A percentile compares a stretch with the other conserved stretches of the same genome.
Conservation (phyloP, 2,888 invertebrate species). For the Lepidonotus clava region DNA sequence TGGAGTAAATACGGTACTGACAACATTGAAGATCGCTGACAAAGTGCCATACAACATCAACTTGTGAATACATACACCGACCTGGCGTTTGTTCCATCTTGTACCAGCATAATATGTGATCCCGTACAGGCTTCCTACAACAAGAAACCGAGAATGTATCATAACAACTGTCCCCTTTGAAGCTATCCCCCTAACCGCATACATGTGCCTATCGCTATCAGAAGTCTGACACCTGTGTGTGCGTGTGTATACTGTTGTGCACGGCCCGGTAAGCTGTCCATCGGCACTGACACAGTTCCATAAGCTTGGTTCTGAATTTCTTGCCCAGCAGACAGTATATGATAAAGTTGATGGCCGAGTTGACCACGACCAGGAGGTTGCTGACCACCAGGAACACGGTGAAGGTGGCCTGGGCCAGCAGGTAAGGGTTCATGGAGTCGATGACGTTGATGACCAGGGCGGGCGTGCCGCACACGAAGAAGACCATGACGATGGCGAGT, state of each 20-base stretch:
- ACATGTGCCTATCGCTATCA: not conserved
- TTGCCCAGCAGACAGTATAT: constrained; percentile 67
- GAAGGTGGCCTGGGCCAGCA: constrained; percentile 39
- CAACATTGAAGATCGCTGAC: not conserved
- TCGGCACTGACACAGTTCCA: constrained; percentile 60
- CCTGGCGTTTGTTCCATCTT: not conserved
- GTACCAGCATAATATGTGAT: too few species aligned
- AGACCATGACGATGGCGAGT: constrained; percentile 68
- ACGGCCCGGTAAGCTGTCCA: constrained; percentile 79
- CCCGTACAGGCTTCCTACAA: too few species aligned
- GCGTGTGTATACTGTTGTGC: constrained; percentile 48
- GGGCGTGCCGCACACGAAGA: constrained; percentile 67
- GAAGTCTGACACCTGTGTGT: constrained; percentile 56
- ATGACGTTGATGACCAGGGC: constrained; percentile 67
- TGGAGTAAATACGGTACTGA: not conserved
- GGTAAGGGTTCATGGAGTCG: constrained; percentile 60
- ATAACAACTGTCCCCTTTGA: too few species aligned
- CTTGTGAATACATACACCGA: not conserved
- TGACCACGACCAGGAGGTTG: constrained; percentile 67
- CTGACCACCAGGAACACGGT: constrained; percentile 61
- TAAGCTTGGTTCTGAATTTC: constrained; percentile 63
- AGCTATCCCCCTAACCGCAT: too few species aligned
- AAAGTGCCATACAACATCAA: not conserved
- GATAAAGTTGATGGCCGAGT: constrained; percentile 67
- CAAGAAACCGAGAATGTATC: too few species aligned